These are phyloP conservation scores for Macroglossus sobrinus DNA, from an alignment of 2,113 vertebrate species.

Conservation along the genomic window DNA sequence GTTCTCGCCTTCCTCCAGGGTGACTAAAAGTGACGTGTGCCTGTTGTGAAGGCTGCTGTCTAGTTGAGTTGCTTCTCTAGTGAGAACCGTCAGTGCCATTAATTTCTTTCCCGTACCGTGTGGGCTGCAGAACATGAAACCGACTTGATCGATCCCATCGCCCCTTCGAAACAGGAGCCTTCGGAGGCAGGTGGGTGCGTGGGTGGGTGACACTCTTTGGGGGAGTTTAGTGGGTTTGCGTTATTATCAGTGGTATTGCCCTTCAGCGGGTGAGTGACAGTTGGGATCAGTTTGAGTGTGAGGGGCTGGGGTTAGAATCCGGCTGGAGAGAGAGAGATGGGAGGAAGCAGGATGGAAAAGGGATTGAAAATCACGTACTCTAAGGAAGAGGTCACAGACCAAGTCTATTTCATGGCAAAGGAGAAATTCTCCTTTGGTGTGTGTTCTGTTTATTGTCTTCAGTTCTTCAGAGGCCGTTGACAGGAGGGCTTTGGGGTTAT, in stretches of 20 bases:
- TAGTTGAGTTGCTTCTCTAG: constrained; percentile 51
- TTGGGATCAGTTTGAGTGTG: not conserved
- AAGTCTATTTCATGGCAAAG: not conserved
- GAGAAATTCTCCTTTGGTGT: not conserved
- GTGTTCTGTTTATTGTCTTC: not conserved
- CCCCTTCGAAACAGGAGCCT: constrained; percentile 26
- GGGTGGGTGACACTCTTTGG: constrained; percentile 25
- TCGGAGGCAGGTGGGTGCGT: constrained; percentile 53
- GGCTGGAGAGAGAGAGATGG: not conserved
- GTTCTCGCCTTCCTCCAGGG: not conserved
- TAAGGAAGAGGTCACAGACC: not conserved
- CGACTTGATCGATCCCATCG: constrained; percentile 48
- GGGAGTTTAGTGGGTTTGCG: constrained; percentile 38
- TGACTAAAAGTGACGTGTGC: not conserved
- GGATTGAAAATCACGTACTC: not conserved
- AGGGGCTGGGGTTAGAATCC: not conserved
- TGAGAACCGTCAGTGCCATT: constrained; percentile 43
- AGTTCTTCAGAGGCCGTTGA: not conserved
- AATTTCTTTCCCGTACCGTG: constrained; percentile 34
- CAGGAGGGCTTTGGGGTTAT: not conserved
- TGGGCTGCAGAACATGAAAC: constrained; percentile 37
- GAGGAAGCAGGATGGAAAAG: not conserved
- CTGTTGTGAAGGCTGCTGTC: constrained; percentile 33
- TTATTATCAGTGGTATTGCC: not conserved
- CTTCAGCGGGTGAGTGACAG: not conserved